Conservation (phyloP, 2,888 invertebrate species). For the Choristoneura rosaceana region DNA sequence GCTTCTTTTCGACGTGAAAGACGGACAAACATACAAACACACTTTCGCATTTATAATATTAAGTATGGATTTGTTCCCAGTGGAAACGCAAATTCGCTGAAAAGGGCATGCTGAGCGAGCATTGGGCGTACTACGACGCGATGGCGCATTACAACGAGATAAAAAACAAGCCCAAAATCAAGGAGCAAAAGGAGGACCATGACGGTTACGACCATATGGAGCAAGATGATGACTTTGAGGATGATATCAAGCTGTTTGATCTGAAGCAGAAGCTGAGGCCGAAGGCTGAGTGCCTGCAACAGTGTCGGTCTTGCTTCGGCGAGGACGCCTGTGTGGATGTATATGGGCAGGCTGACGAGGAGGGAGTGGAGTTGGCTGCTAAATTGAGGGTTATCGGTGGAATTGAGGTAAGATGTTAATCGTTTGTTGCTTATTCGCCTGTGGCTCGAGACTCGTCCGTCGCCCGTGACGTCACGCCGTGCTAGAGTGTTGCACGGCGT, state of each 20-base stretch:
- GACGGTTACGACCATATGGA: constrained; percentile 51
- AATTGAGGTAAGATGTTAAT: constrained; percentile 61
- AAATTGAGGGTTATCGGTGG: constrained; percentile 70
- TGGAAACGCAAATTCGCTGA: constrained; percentile 79
- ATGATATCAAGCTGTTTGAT: constrained; percentile 75
- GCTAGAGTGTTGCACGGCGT: no score
- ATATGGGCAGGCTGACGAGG: constrained; percentile 62
- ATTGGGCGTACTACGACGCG: constrained; percentile 76
- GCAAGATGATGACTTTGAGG: constrained; percentile 66
- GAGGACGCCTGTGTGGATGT: constrained; percentile 67
- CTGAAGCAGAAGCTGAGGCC: constrained; percentile 65
- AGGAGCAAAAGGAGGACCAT: constrained; percentile 47
- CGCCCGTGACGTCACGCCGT: no score
- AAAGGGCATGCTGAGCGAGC: constrained; percentile 74
- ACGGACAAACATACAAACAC: no score
- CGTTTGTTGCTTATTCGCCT: no score
- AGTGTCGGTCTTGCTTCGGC: constrained; percentile 69
- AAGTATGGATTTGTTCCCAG: constrained; percentile 58
- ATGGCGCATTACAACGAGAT: constrained; percentile 63
- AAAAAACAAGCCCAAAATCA: constrained; percentile 50
- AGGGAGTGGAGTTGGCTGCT: constrained; percentile 65
- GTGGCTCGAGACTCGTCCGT: no score
- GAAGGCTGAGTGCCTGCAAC: constrained; percentile 40
- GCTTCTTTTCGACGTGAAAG: no score
- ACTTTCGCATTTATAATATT: no score